Percentiles rank a stretch among this genome's conserved stretches.
Conservation (phyloP, 2,797 vertebrate genomes). For the Crocidura indochinensis region DNA sequence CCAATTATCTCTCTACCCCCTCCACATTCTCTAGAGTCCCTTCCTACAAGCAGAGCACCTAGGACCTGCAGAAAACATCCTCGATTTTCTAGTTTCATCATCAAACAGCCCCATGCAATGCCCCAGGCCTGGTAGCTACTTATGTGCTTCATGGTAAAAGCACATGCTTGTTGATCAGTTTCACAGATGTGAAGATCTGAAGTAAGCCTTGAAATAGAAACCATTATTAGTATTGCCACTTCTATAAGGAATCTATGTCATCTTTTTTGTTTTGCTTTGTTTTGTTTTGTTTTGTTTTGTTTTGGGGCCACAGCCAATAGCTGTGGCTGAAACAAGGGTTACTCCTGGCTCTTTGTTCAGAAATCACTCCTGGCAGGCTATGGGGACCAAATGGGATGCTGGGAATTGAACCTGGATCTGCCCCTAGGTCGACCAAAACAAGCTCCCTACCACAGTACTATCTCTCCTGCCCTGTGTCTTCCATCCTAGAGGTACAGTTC, state of each 20-base stretch:
- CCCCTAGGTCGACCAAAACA: no score
- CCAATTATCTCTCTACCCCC: background rate
- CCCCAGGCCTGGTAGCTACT: no score
- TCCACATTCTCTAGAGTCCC: background rate
- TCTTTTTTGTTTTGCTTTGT: no score
- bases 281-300: no score
- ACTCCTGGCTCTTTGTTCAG: no score
- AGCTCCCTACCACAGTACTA: no score
- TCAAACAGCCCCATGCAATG: no score
- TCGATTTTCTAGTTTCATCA: background rate
- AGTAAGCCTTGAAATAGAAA: slow-evolving; percentile 14
- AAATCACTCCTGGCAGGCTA: no score
- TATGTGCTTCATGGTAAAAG: background rate
- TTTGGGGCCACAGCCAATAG: no score
- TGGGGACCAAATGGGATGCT: no score
- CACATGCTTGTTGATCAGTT: background rate
- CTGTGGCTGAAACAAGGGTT: no score
- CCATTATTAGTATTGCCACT: slow-evolving; percentile 1
- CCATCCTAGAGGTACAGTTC: slow-evolving; percentile 10
- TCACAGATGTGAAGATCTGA: background rate
- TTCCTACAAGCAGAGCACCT: background rate
- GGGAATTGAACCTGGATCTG: no score
- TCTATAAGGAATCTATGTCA: slow-evolving; percentile 21
- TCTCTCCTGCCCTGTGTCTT: background rate
- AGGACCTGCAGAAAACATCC: background rate